Evolutionary conservation across 2,888 invertebrate genomes (phyloP).

Genomic region (Trichogramma dendrolimi): DNA sequence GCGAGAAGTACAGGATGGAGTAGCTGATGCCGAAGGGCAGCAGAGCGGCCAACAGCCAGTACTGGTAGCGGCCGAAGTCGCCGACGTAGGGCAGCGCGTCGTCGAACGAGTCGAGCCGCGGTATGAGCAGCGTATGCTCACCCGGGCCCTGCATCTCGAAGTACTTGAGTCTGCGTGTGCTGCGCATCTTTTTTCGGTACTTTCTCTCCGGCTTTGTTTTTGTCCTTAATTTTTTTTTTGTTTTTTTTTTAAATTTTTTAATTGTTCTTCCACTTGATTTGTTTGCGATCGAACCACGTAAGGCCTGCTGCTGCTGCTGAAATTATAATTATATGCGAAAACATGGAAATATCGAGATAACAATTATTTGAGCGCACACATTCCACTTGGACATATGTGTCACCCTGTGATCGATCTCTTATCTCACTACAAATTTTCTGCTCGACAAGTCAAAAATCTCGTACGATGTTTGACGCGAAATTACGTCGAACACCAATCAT

Average conservation of each 20-base stretch:
- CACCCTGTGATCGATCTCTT: no score
- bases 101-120: conserved; percentile 51
- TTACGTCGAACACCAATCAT: no score
- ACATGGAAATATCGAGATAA: no score
- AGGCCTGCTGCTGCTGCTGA: background rate
- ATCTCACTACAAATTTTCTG: no score
- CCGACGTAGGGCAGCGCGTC: conserved; percentile 54
- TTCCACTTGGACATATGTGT: no score
- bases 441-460: no score
- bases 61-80: conserved; percentile 55
- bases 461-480: no score
- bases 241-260: no score
- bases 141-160: conserved; percentile 31
- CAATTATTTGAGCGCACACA: no score
- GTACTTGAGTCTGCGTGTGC: conserved; percentile 5
- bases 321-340: no score
- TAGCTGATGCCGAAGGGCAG: conserved; percentile 54
- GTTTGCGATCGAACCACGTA: no score
- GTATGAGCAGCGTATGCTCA: conserved; percentile 39
- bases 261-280: no score
- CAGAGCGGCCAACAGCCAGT: conserved; percentile 50
- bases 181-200: background rate
- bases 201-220: background rate
- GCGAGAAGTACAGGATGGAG: conserved; percentile 54
- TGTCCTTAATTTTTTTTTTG: background rate